Base-by-base conservation (phyloP, 1,140 invertebrate genomes). In the Atopsyche davidsoni region DNA sequence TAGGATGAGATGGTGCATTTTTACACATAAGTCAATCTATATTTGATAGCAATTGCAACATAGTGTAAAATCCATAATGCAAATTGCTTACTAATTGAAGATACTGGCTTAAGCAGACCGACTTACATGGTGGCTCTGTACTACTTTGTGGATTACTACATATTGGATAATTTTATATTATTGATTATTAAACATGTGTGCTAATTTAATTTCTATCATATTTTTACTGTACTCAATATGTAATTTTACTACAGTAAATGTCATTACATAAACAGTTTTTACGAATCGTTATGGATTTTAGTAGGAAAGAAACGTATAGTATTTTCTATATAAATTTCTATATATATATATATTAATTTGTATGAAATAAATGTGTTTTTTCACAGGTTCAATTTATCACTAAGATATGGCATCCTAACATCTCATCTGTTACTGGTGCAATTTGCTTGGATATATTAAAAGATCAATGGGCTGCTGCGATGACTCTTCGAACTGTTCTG, bases 331-430 rank as follows among this genome's bases (percentile, higher is more conserved):
- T 17, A 17, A 9, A 17, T 7, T 40, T n/a, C 14, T 42, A 11
- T 19, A 9, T 11, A n/a, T n/a, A n/a, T n/a, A n/a, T n/a, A n/a
- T n/a, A n/a, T n/a, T n/a, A n/a, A n/a, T n/a, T n/a, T n/a, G 21
- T 3, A 23, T 42, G 18, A 16, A 9, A 14, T 22, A 23, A 23
- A 9, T 40, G 10, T 42, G n/a, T 18, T n/a, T 22, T 4, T 49
- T 71, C 72, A 16, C 60, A 89, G 86, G 86, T 91, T 50, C 78
- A 85, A 25, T 99, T 99, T 78, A 80, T 93, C 55, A 99, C 96
- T 50, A 94, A 91, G 77, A 96, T 99, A 67, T 99, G 96, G 97
- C 96, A 99, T 77, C 97, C 96, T 39, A 99, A 99, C 76, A 96
- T 99, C 60, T 98, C 93, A 44, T 98, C 94, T 16, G 95, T 96